Evolutionary conservation across 1,140 invertebrate genomes (phyloP).

Genomic region (Wasmannia auropunctata): DNA sequence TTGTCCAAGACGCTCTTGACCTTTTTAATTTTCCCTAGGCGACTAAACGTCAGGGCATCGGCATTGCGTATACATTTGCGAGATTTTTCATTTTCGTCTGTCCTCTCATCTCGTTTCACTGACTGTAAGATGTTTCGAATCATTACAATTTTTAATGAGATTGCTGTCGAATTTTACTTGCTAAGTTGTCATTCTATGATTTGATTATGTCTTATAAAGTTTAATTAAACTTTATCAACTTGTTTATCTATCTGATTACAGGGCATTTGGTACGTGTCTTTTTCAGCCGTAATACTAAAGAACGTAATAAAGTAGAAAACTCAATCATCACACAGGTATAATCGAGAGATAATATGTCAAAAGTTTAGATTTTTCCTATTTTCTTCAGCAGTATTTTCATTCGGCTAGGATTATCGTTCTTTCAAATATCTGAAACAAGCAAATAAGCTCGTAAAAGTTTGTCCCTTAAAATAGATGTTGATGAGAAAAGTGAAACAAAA

Average conservation of each 20-base stretch:
- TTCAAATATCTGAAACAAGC: conserved; percentile 58
- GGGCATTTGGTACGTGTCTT: background rate
- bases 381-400: conserved; percentile 12
- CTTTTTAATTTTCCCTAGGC: background rate
- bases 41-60: background rate
- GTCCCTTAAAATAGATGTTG: background rate
- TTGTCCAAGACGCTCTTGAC: conserved; percentile 1
- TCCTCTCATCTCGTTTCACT: background rate
- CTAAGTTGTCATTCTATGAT: background rate
- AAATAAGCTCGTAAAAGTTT: conserved; percentile 2
- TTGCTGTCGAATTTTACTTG: background rate
- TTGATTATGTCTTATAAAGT: background rate
- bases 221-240: background rate
- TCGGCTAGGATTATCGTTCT: conserved; percentile 14
- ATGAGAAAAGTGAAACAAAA: background rate
- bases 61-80: background rate
- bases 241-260: background rate
- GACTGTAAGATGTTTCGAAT: background rate
- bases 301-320: background rate
- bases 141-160: background rate
- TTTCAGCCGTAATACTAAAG: background rate
- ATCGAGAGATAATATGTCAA: background rate
- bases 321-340: background rate
- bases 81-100: background rate
- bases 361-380: conserved; percentile 11